A percentile compares a stretch with the other conserved stretches of the same genome.
These are phyloP conservation scores for Ramazzottius varieornatus DNA, from an alignment of 2,888 invertebrate species.

Conservation along the genomic window DNA sequence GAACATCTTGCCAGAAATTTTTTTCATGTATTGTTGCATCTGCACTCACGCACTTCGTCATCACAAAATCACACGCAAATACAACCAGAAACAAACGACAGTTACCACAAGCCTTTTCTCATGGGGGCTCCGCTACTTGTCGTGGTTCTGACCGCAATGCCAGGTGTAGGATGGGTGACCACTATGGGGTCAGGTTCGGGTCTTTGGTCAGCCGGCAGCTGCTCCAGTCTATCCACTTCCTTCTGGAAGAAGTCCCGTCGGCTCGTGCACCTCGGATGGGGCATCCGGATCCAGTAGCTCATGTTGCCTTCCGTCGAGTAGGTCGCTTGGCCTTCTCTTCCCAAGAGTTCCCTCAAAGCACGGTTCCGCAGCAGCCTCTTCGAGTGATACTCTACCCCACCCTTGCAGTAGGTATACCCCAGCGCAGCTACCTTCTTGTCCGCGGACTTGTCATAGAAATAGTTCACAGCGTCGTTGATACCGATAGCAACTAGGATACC, in stretches of 20 bases:
- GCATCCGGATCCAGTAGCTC: not conserved
- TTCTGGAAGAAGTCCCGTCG: not conserved
- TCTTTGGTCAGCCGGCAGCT: too few species aligned
- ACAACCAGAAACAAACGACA: too few species aligned
- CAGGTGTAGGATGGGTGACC: too few species aligned
- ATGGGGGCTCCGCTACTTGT: too few species aligned
- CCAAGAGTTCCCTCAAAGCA: constrained; percentile 11
- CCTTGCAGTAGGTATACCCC: constrained; percentile 11
- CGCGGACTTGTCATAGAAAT: constrained; percentile 10
- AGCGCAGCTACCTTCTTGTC: constrained; percentile 11
- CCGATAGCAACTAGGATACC: constrained; percentile 8
- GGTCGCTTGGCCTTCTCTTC: constrained; percentile 9
- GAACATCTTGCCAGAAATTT: too few species aligned
- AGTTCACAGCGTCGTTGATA: constrained; percentile 10
- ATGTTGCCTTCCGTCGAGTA: constrained; percentile 4
- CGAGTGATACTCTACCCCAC: constrained; percentile 15
- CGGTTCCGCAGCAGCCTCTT: constrained; percentile 12
- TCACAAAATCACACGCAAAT: too few species aligned
- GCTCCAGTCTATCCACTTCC: too few species aligned
- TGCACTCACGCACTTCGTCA: too few species aligned
- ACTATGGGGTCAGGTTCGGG: too few species aligned
- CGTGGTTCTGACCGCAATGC: too few species aligned
- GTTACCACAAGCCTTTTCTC: too few species aligned
- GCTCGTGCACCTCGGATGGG: not conserved
- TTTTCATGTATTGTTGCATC: too few species aligned